A percentile compares a stretch with the other conserved stretches of the same genome.
phyloP scores from a whole-genome alignment of 2,113 vertebrate species.

The Eulacestoma nigropectus region DNA sequence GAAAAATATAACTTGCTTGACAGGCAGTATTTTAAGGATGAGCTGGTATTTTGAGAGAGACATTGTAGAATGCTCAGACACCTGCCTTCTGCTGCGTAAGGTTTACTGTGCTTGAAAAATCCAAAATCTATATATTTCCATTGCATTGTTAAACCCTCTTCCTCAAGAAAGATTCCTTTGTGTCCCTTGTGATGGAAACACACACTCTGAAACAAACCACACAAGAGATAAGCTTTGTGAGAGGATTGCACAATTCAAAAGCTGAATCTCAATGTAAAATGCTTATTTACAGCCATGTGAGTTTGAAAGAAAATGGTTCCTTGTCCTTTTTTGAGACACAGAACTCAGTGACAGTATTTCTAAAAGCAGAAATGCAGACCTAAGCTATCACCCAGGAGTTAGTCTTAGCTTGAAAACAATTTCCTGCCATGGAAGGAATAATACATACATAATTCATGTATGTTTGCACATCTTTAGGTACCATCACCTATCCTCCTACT shows the following conservation, averaged over 20 bases:
- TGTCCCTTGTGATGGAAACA: not conserved
- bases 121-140: not conserved
- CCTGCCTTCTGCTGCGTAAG: not conserved
- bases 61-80: not conserved
- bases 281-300: not conserved
- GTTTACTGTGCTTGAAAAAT: not conserved
- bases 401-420: not conserved
- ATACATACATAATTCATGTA: not conserved
- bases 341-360: not conserved
- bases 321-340: not conserved
- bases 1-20: not conserved
- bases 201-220: not conserved
- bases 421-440: not conserved
- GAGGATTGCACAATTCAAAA: not conserved
- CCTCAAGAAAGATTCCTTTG: not conserved
- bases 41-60: not conserved
- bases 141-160: not conserved
- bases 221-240: not conserved
- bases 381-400: not conserved
- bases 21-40: not conserved
- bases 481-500: not conserved
- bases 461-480: not conserved
- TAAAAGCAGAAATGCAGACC: not conserved
- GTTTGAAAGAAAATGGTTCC: not conserved
- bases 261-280: not conserved